These are phyloP conservation scores for Phortica okadai DNA, from an alignment of 2,888 invertebrate genomes.

Conservation along the genomic window DNA sequence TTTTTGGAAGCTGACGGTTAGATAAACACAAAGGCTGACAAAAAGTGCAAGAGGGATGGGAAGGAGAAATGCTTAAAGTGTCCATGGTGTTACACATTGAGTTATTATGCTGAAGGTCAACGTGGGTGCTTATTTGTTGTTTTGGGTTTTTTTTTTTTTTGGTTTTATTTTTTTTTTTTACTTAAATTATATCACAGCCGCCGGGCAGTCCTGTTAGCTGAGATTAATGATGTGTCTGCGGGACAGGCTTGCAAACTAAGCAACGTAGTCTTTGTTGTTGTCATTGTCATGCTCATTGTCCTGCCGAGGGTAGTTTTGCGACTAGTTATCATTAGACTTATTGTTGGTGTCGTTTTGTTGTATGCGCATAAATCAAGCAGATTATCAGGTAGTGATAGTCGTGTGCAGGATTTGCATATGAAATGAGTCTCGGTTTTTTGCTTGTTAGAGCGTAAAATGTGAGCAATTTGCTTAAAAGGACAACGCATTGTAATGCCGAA, in stretches of 20 bases:
- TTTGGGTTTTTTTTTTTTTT: conserved; percentile 3
- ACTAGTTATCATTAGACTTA: conserved; percentile 33
- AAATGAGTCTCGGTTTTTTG: conserved; percentile 55
- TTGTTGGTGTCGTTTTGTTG: conserved; percentile 44
- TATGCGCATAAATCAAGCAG: conserved; percentile 64
- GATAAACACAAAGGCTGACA: not conserved
- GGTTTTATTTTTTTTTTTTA: no score
- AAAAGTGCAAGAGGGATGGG: not conserved
- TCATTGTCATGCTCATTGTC: not conserved
- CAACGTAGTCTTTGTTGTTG: not conserved
- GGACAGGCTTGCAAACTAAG: conserved; percentile 32
- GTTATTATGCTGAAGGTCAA: conserved; percentile 66
- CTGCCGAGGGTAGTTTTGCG: conserved; percentile 42
- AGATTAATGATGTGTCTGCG: conserved; percentile 64
- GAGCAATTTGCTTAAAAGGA: conserved; percentile 10
- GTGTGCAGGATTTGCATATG: conserved; percentile 64
- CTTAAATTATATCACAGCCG: not conserved
- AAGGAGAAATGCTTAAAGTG: not conserved
- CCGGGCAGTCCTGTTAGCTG: conserved; percentile 30
- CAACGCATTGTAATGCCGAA: not conserved
- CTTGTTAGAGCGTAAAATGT: conserved; percentile 6
- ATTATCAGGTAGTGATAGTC: conserved; percentile 68
- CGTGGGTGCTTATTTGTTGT: conserved; percentile 57
- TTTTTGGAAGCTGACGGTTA: not conserved
- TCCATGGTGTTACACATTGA: conserved; percentile 54